These are phyloP conservation scores for Eurois occulta DNA, from an alignment of 2,888 invertebrate genomes.

Conservation along the genomic window DNA sequence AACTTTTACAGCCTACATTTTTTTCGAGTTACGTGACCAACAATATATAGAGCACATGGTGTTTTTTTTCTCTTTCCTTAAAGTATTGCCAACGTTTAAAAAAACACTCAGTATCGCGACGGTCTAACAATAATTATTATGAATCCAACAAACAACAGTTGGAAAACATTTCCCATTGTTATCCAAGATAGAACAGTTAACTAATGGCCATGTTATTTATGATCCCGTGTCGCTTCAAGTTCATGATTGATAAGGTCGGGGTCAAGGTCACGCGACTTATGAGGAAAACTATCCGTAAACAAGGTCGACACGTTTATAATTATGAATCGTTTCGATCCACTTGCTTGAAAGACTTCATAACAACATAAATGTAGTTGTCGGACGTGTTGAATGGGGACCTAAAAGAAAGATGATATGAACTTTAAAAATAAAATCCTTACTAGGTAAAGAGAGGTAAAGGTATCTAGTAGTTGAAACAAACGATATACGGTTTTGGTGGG, in stretches of 20 bases:
- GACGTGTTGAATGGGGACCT: too few species aligned
- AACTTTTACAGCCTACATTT: too few species aligned
- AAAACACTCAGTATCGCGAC: too few species aligned
- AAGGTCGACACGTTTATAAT: slow-evolving; percentile 12
- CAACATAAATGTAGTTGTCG: too few species aligned
- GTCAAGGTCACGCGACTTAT: slow-evolving; percentile 26
- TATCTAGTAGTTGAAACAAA: too few species aligned
- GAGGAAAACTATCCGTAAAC: slow-evolving; percentile 35
- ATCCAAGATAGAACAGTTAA: slow-evolving; percentile 21
- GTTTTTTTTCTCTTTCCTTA: too few species aligned
- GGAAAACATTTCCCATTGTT: slow-evolving; percentile 34
- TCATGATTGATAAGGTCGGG: slow-evolving; percentile 31
- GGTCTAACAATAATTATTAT: neutral
- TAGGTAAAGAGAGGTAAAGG: too few species aligned
- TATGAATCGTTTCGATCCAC: slow-evolving; percentile 25
- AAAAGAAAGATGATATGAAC: neutral
- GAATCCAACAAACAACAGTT: neutral
- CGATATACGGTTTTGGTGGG: too few species aligned
- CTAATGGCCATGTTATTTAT: slow-evolving; percentile 32
- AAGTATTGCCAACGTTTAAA: too few species aligned
- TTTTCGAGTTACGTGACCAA: too few species aligned
- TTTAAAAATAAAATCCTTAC: neutral
- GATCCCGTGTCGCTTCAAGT: slow-evolving; percentile 37
- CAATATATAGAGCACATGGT: too few species aligned
- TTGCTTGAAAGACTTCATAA: slow-evolving; percentile 3